These are phyloP conservation scores for Drosophila varians DNA, from an alignment of 1,140 invertebrate genomes.

Conservation along the genomic window DNA sequence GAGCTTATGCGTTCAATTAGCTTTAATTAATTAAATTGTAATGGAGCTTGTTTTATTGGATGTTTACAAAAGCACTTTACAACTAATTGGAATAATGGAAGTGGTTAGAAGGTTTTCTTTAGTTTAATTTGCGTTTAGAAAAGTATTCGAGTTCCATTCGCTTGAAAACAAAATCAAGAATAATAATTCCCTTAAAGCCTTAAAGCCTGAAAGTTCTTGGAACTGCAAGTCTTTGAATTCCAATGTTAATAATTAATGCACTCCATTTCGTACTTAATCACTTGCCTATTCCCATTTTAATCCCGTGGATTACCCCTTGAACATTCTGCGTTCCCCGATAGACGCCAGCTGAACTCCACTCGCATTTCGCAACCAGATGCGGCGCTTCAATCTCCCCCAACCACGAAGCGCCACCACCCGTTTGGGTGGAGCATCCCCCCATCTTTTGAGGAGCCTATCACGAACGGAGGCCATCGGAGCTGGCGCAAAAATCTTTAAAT, in stretches of 20 bases:
- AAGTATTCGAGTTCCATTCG: neutral
- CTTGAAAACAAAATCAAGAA: neutral
- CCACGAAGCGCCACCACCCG: constrained; percentile 30
- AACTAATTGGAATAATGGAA: constrained; percentile 21
- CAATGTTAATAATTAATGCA: neutral
- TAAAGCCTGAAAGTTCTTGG: neutral
- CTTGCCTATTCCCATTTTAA: neutral
- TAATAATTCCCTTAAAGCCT: neutral
- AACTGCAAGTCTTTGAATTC: neutral
- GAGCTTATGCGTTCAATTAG: constrained; percentile 28
- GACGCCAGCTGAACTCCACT: constrained; percentile 34
- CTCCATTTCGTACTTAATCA: constrained; percentile 6
- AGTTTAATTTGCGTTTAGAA: constrained; percentile 2
- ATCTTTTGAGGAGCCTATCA: constrained; percentile 54
- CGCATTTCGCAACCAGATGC: constrained; percentile 45
- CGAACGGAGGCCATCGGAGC: constrained; percentile 61
- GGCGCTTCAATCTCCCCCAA: constrained; percentile 30
- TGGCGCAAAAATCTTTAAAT: constrained; percentile 77
- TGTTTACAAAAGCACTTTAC: constrained; percentile 22
- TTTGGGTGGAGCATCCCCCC: neutral
- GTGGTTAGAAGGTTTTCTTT: constrained; percentile 1
- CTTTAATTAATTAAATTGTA: constrained; percentile 16
- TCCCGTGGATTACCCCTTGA: constrained; percentile 6
- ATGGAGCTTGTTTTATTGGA: constrained; percentile 20
- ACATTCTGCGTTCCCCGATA: constrained; percentile 9